Evolutionary conservation across 2,888 invertebrate species (phyloP).

Genomic region (Catocala fraxini): DNA sequence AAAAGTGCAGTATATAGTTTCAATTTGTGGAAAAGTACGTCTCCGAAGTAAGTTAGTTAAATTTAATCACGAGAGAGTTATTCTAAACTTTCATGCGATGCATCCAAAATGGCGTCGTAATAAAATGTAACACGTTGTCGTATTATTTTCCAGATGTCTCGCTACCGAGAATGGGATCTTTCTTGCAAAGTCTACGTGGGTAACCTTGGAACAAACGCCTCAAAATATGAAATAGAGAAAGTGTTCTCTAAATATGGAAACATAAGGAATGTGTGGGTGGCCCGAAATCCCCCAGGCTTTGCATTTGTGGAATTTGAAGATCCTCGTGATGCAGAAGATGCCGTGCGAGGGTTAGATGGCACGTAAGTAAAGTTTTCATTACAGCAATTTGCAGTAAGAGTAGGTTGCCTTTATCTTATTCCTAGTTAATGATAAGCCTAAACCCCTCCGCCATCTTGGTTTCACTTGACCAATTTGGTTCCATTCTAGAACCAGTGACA

Average conservation of each 20-base stretch:
- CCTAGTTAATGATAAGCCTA: not conserved
- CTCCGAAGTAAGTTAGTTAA: not conserved
- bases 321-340: slow-evolving; percentile 95
- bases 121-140: slow-evolving; percentile 42
- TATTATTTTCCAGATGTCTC: slow-evolving; percentile 88
- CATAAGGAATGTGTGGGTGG: slow-evolving; percentile 97
- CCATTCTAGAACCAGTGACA: not conserved
- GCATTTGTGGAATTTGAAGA: slow-evolving; percentile 97
- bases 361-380: slow-evolving; percentile 71
- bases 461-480: slow-evolving; percentile 31
- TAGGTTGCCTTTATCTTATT: no score
- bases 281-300: slow-evolving; percentile 96
- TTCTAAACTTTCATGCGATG: not conserved
- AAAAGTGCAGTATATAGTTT: no score
- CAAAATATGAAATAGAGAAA: slow-evolving; percentile 96
- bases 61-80: not conserved
- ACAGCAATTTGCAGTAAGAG: no score
- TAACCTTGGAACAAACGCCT: slow-evolving; percentile 96
- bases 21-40: not conserved
- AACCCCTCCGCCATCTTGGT: slow-evolving; percentile 47
- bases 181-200: slow-evolving; percentile 98
- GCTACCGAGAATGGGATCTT: slow-evolving; percentile 93
- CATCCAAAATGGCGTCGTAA: slow-evolving; percentile 61
- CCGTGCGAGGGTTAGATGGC: slow-evolving; percentile 94
- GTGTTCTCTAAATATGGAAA: slow-evolving; percentile 96